phyloP scores from a whole-genome alignment of 2,888 invertebrate species.

The Tachystola acroxantha region DNA sequence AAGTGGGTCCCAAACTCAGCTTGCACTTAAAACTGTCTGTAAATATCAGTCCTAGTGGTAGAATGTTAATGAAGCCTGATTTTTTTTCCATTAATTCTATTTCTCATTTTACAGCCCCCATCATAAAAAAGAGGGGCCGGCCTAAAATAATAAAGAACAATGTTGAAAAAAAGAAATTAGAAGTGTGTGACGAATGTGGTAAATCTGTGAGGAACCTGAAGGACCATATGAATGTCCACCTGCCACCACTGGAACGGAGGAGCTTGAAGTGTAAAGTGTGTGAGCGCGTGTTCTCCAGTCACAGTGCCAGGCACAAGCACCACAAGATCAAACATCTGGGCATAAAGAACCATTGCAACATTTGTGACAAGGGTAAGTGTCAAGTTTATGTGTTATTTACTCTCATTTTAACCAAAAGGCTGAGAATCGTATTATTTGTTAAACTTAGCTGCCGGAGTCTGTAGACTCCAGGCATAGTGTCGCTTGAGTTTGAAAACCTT shows the following conservation, averaged over 20 bases:
- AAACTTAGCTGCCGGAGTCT: no score
- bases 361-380: slow-evolving; percentile 59
- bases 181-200: slow-evolving; percentile 60
- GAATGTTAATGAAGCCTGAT: no score
- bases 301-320: slow-evolving; percentile 43
- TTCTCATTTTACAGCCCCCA: slow-evolving; percentile 25
- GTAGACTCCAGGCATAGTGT: no score
- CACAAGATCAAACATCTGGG: slow-evolving; percentile 52
- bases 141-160: slow-evolving; percentile 17
- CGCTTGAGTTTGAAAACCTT: no score
- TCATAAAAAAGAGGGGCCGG: slow-evolving; percentile 23
- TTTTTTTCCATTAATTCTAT: no score
- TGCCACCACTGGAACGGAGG: slow-evolving; percentile 28
- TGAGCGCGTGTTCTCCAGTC: slow-evolving; percentile 40
- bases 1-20: no score
- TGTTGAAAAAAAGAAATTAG: slow-evolving; percentile 15
- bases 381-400: no score
- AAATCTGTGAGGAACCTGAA: slow-evolving; percentile 46
- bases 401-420: background rate
- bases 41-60: no score
- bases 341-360: slow-evolving; percentile 45
- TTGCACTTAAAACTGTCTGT: no score
- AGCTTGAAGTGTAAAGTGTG: slow-evolving; percentile 43
- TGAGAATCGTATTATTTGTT: no score
- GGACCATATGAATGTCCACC: slow-evolving; percentile 37